Conservation (phyloP, 2,888 invertebrate species). For the Phengaris alcon region DNA sequence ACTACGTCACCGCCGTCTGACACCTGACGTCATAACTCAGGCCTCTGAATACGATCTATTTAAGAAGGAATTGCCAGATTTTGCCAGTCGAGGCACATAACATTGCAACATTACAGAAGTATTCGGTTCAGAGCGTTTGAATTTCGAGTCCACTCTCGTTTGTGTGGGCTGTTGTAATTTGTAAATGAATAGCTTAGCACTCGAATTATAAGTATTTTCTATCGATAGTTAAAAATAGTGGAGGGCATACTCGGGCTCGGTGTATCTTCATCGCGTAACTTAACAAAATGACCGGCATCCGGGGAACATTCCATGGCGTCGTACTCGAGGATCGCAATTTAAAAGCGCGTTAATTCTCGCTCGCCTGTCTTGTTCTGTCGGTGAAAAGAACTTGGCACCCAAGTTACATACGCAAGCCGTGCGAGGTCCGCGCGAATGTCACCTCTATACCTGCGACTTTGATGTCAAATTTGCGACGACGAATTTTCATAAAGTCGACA, state of each 20-base stretch:
- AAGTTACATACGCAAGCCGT: conserved; percentile 34
- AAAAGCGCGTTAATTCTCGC: conserved; percentile 54
- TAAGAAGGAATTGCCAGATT: conserved; percentile 19
- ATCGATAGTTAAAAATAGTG: background rate
- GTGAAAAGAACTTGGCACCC: conserved; percentile 41
- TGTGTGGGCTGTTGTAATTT: background rate
- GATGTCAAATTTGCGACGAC: background rate
- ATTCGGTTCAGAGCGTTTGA: background rate
- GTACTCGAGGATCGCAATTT: conserved; percentile 40
- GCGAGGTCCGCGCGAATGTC: conserved; percentile 13
- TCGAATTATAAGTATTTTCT: background rate
- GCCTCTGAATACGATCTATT: conserved; percentile 3
- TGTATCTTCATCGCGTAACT: conserved; percentile 37
- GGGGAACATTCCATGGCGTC: conserved; percentile 37
- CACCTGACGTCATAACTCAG: conserved; percentile 40
- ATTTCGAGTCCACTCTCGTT: background rate
- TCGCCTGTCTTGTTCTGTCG: conserved; percentile 46
- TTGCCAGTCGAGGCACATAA: background rate
- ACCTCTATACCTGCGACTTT: background rate
- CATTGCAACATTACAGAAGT: background rate
- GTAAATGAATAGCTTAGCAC: background rate
- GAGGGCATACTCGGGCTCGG: conserved; percentile 4
- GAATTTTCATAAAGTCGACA: background rate
- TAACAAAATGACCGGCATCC: conserved; percentile 40
- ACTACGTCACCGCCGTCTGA: conserved; percentile 38